Evolutionary conservation across 2,113 vertebrate genomes (phyloP).

Genomic region (Sapajus apella): DNA sequence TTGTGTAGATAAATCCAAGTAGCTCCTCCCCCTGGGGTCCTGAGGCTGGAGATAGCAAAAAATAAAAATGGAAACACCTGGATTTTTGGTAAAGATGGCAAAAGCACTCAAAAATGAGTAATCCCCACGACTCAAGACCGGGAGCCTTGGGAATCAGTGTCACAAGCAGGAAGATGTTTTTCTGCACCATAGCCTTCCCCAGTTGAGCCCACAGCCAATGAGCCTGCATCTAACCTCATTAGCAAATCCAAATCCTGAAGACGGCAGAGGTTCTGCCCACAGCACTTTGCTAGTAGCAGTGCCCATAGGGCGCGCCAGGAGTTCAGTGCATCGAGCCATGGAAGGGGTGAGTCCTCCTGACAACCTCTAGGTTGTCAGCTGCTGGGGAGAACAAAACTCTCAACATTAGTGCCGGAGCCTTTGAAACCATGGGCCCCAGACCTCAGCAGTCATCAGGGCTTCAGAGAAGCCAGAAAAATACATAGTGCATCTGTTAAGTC

Average conservation of each 20-base stretch:
- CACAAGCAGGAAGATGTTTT: background rate
- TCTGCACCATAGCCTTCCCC: background rate
- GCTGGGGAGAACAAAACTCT: background rate
- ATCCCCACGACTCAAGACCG: background rate
- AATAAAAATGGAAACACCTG: background rate
- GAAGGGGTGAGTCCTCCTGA: background rate
- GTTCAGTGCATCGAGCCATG: background rate
- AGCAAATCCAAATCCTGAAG: background rate
- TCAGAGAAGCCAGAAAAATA: slow-evolving; percentile 20
- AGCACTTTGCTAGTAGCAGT: rapidly evolving
- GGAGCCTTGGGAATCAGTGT: background rate
- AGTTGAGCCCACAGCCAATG: background rate
- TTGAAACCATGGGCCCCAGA: background rate
- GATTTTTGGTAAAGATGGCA: background rate
- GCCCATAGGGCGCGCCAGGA: background rate
- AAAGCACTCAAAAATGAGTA: background rate
- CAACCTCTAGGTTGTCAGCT: background rate
- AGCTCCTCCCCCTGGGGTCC: background rate
- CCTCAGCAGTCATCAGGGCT: background rate
- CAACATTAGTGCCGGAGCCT: background rate
- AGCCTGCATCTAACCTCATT: background rate
- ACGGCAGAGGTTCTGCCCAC: background rate
- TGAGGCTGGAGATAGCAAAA: background rate
- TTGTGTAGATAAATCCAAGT: background rate
- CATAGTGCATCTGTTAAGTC: background rate